phyloP scores from a whole-genome alignment of 2,113 vertebrate species.

The Anolis sagrei region DNA sequence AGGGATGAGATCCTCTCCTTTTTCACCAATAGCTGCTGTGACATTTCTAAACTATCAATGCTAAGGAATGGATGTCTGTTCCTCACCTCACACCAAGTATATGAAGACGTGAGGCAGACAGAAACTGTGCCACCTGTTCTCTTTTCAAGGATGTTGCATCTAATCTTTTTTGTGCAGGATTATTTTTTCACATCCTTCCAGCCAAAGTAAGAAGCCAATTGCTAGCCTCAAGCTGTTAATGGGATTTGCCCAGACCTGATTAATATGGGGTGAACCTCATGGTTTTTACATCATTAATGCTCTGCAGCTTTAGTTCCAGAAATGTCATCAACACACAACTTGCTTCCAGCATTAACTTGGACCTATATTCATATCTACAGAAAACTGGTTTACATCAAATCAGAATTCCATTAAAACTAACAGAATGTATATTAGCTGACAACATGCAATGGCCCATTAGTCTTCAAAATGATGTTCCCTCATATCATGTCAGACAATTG shows the following conservation, averaged over 20 bases:
- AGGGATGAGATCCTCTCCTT: background rate
- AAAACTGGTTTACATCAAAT: background rate
- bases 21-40: background rate
- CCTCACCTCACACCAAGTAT: no score
- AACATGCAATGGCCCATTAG: background rate
- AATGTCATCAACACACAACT: background rate
- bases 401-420: background rate
- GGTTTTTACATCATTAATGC: background rate
- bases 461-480: background rate
- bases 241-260: background rate
- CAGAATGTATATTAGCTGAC: background rate
- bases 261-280: background rate
- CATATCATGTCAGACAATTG: background rate
- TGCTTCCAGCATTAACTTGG: background rate
- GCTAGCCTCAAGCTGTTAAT: background rate
- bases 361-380: background rate
- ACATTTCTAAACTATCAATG: background rate
- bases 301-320: background rate
- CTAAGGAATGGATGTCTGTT: background rate
- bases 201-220: background rate
- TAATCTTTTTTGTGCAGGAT: background rate
- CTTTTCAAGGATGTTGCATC: background rate
- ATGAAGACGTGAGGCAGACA: background rate
- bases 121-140: background rate
- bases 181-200: background rate